Percentiles rank a stretch among this genome's conserved stretches.
Conservation (phyloP, 2,888 invertebrate genomes). For the Noctua janthe region DNA sequence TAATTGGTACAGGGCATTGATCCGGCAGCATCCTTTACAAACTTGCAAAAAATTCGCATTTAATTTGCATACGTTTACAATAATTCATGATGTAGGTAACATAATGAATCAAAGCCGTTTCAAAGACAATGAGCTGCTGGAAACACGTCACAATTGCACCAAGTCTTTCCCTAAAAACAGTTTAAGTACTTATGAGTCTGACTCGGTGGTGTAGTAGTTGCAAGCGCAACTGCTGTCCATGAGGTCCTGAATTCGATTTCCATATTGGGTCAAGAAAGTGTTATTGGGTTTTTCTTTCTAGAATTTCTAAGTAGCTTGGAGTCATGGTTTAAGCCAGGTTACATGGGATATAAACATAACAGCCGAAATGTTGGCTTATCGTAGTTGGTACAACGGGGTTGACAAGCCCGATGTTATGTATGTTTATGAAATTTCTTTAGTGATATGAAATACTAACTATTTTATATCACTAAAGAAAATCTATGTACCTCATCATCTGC, state of each 20-base stretch:
- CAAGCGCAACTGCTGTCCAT: no score
- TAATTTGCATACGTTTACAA: slow-evolving; percentile 15
- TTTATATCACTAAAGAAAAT: not conserved
- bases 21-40: no score
- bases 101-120: not conserved
- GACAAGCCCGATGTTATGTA: not conserved
- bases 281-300: not conserved
- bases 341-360: not conserved
- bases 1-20: no score
- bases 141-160: not conserved
- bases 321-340: not conserved
- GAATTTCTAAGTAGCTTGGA: not conserved
- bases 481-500: not conserved
- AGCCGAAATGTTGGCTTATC: not conserved
- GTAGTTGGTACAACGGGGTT: not conserved
- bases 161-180: not conserved
- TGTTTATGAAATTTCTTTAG: not conserved
- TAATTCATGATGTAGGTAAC: not conserved
- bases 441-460: not conserved
- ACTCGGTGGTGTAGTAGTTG: not conserved
- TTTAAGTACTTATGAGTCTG: not conserved
- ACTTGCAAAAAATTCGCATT: slow-evolving; percentile 14
- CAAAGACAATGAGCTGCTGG: no score
- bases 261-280: not conserved
- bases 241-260: not conserved